These are phyloP conservation scores for Platerodrilus igneus DNA, from an alignment of 2,888 invertebrate species.

Conservation along the genomic window DNA sequence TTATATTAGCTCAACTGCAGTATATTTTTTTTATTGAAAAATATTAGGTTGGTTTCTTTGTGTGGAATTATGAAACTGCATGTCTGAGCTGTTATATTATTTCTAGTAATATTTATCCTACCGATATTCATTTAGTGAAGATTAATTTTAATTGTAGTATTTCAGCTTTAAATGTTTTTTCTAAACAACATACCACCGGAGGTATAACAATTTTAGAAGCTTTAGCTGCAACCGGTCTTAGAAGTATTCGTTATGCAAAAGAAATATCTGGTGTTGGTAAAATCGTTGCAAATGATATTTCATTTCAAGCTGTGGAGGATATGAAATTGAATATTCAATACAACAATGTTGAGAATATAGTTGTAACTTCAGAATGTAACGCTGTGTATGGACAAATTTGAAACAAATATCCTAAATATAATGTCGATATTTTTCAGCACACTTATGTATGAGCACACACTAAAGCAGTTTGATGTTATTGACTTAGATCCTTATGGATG, in stretches of 20 bases:
- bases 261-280: slow-evolving; percentile 79
- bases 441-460: slow-evolving; percentile 76
- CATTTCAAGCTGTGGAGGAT: slow-evolving; percentile 75
- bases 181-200: slow-evolving; percentile 29
- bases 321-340: slow-evolving; percentile 75
- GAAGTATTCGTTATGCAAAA: slow-evolving; percentile 94
- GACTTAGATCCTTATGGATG: slow-evolving; percentile 98
- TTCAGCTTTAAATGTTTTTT: slow-evolving; percentile 66
- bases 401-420: slow-evolving; percentile 2
- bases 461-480: slow-evolving; percentile 74
- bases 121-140: no score
- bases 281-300: slow-evolving; percentile 90
- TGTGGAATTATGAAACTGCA: no score
- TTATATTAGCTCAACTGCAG: no score
- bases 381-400: slow-evolving; percentile 66
- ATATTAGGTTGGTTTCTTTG: no score
- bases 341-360: slow-evolving; percentile 70
- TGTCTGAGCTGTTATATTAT: no score
- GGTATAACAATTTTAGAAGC: slow-evolving; percentile 82
- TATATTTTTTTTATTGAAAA: no score
- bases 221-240: slow-evolving; percentile 88
- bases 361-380: slow-evolving; percentile 77
- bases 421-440: slow-evolving; percentile 56
- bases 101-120: no score
- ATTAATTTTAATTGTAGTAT: slow-evolving; percentile 65